phyloP scores from a whole-genome alignment of 2,888 invertebrate genomes.

The Synanthedon vespiformis region DNA sequence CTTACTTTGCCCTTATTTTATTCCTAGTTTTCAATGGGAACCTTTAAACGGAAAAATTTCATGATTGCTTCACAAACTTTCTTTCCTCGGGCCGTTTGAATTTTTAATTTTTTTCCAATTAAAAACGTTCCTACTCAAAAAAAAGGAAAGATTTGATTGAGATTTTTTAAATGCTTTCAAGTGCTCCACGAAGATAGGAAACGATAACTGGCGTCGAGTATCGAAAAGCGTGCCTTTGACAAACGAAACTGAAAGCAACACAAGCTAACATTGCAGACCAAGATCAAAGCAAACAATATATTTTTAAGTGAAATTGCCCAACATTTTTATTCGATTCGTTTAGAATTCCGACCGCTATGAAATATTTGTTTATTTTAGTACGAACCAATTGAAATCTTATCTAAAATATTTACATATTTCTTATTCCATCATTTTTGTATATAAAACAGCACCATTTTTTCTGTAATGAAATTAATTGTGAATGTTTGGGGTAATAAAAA shows the following conservation, averaged over 20 bases:
- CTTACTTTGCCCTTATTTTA: constrained; percentile 17
- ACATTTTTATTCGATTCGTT: no score
- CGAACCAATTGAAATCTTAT: neutral
- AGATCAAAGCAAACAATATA: constrained; percentile 11
- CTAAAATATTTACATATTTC: neutral
- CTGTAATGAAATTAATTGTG: no score
- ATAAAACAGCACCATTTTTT: no score
- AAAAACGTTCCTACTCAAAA: constrained; percentile 2
- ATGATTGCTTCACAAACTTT: constrained; percentile 20
- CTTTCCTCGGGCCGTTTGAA: constrained; percentile 5
- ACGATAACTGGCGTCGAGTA: neutral
- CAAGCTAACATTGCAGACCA: constrained; percentile 10
- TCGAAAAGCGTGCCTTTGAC: neutral
- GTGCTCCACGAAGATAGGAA: neutral
- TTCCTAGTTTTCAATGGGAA: constrained; percentile 22
- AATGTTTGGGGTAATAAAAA: no score
- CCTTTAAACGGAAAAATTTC: constrained; percentile 19
- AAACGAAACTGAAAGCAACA: constrained; percentile 1
- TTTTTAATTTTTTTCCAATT: constrained; percentile 6
- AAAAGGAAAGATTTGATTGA: neutral
- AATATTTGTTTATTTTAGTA: no score
- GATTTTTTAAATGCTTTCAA: neutral
- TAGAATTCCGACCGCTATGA: no score
- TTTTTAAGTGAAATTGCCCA: neutral
- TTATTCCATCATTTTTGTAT: no score